These are phyloP conservation scores for Ammodytes marinus DNA, from an alignment of 2,113 vertebrate genomes.

Conservation along the genomic window DNA sequence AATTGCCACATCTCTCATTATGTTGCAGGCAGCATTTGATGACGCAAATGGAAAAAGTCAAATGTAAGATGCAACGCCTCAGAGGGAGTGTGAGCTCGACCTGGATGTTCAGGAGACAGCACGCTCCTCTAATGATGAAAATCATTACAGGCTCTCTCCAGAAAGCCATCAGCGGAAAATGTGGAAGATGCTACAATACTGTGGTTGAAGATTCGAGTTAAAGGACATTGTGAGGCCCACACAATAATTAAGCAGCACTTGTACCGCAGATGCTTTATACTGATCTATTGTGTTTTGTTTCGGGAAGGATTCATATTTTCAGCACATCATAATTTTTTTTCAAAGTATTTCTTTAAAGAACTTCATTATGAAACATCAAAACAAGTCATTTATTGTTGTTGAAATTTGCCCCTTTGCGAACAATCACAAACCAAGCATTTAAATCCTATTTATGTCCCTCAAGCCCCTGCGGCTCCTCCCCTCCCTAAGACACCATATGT, in stretches of 20 bases:
- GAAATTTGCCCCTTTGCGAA: conserved; percentile 52
- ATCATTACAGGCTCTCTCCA: conserved; percentile 75
- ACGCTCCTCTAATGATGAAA: conserved; percentile 79
- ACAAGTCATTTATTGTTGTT: conserved; percentile 55
- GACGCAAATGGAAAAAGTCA: conserved; percentile 87
- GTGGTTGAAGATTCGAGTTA: conserved; percentile 58
- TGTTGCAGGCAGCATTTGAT: conserved; percentile 95
- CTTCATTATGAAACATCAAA: conserved; percentile 43
- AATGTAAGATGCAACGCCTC: conserved; percentile 79
- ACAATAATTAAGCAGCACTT: conserved; percentile 18
- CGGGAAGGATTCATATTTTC: not conserved
- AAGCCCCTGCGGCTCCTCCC: conserved; percentile 65
- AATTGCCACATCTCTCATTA: conserved; percentile 99
- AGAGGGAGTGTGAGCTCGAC: conserved; percentile 75
- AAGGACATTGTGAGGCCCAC: conserved; percentile 1
- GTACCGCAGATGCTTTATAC: not conserved
- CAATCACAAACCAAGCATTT: conserved; percentile 71
- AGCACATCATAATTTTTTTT: not conserved
- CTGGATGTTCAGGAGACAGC: conserved; percentile 76
- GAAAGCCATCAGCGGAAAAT: conserved; percentile 72
- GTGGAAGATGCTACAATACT: conserved; percentile 60
- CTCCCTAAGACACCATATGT: conserved; percentile 83
- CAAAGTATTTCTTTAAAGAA: conserved; percentile 21
- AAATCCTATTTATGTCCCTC: conserved; percentile 69
- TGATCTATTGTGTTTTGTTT: not conserved